These are phyloP conservation scores for human DNA, from an alignment of 2,113 vertebrate genomes.

Conservation along the genomic window DNA sequence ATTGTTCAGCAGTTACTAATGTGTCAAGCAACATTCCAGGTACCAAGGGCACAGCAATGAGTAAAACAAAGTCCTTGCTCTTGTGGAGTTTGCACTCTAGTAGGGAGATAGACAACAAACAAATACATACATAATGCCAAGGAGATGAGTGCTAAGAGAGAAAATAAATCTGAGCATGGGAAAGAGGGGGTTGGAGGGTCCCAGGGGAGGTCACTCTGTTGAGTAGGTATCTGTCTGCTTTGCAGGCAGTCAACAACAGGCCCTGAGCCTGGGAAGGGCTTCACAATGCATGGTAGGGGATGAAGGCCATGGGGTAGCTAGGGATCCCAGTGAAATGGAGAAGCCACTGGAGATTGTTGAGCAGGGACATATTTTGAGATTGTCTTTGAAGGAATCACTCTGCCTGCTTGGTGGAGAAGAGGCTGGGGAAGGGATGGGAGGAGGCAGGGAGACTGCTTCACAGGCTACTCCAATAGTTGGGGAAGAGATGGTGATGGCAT, in stretches of 20 bases:
- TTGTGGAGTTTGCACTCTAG: neutral
- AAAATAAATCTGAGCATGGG: neutral
- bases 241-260: neutral
- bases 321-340: neutral
- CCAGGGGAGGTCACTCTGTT: neutral
- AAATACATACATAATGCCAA: neutral
- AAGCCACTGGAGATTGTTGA: neutral
- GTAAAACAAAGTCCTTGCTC: neutral
- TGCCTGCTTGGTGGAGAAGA: neutral
- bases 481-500: neutral
- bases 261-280: neutral
- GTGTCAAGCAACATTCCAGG: neutral
- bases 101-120: neutral
- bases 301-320: too few species aligned
- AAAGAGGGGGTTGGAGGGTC: too few species aligned
- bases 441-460: neutral
- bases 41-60: neutral
- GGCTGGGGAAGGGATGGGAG: neutral
- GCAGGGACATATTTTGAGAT: neutral
- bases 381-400: neutral
- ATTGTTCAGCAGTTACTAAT: neutral
- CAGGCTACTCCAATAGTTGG: neutral
- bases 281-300: neutral
- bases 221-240: neutral
- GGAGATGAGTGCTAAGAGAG: neutral